Evolutionary conservation across 1,140 invertebrate species (phyloP), one percentile per base, ranked within the genome.

Genomic region (Parasteatoda tepidariorum): DNA sequence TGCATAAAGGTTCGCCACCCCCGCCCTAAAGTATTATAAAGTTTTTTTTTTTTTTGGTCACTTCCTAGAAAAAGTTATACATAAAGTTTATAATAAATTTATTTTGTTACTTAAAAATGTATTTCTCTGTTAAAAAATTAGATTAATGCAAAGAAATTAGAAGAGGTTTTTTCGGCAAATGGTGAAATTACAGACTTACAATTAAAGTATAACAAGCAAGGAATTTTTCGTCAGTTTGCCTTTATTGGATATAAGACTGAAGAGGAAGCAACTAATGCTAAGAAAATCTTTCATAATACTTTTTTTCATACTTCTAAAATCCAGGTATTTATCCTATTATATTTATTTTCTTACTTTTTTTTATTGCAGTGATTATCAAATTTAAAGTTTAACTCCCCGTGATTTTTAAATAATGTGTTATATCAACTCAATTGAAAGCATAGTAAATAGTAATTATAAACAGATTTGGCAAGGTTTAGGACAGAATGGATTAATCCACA

Each of bases 171-270:
- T 89, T 90, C 92, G 48, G 86, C 93, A 85, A 94, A 96, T 88
- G 96, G 96, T 28, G 90, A 92, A 75, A 92, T 98, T 7, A 98
- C 97, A 2, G 97, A 99, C 90, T 91, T 97, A 22, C 94, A 96
- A 87, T 88, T 98, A 3, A 98, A 98, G 88, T 97, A 94, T 87
- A 97, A 95, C 0, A 92, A 93, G 86, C 93, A 97, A 90, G 97
- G 97, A 13, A 93, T 93, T 87, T 98, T 98, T 89, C 91, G 97
- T 85, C 93, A 94, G 86, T 98, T 98, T 91, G 95, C 93, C 22
- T 98, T 98, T 88, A 90, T 99, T 86, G 97, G 97, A 18, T 98
- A 92, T 88, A 93, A 94, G 88, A 92, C 90, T 67, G 93, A 94
- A 86, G 92, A 94, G 82, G 92, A 96, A 88, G 96, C 96, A 0